A percentile compares a stretch with the other conserved stretches of the same genome.
phyloP scores from a whole-genome alignment of 2,888 invertebrate genomes.

The Crossocerus cetratus region DNA sequence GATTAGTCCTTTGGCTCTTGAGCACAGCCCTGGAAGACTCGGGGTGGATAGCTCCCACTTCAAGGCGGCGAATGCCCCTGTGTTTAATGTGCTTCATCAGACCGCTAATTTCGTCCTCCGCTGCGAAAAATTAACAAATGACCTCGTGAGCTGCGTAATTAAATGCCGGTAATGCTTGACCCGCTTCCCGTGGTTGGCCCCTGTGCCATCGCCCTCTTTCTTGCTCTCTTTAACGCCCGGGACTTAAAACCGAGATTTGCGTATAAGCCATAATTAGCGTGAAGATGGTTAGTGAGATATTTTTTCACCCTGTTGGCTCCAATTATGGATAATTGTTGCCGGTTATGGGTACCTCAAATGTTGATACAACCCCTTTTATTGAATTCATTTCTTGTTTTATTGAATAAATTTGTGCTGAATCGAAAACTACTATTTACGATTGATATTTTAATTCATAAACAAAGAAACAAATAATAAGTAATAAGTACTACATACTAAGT shows the following conservation, averaged over 20 bases:
- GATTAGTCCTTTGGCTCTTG: slow-evolving; percentile 19
- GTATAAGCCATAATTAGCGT: no score
- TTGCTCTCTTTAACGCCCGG: neutral
- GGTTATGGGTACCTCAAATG: no score
- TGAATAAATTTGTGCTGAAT: no score
- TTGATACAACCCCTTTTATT: no score
- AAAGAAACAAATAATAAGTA: no score
- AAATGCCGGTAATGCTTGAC: neutral
- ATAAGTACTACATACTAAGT: no score
- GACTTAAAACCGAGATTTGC: neutral
- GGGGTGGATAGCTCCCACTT: slow-evolving; percentile 1
- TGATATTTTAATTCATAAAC: no score
- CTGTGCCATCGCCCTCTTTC: neutral
- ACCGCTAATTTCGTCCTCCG: slow-evolving; percentile 8
- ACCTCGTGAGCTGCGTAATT: slow-evolving; percentile 13
- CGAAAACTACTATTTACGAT: no score
- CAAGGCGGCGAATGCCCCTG: neutral
- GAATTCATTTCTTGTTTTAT: no score
- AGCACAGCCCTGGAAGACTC: slow-evolving; percentile 25
- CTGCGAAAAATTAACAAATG: slow-evolving; percentile 22
- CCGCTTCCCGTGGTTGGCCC: neutral
- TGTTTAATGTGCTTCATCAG: slow-evolving; percentile 5
- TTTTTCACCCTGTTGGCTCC: no score
- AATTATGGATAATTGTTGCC: no score
- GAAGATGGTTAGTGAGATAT: no score